These are phyloP conservation scores for Eulemur coronatus DNA, from an alignment of 2,797 vertebrate genomes.

Conservation along the genomic window DNA sequence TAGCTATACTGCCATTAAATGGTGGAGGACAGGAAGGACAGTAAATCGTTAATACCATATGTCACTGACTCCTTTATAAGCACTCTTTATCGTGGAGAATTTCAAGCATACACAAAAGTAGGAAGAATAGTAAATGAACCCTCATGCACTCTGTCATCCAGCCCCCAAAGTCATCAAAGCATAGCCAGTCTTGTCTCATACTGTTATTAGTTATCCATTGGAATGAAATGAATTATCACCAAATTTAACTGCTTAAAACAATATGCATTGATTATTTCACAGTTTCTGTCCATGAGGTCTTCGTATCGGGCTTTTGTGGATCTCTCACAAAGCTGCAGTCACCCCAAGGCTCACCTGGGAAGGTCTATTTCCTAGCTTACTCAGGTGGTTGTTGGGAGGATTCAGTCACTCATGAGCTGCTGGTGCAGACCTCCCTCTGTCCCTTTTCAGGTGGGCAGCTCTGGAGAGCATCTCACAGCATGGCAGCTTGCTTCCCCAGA, in stretches of 20 bases:
- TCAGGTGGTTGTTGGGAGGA: neutral
- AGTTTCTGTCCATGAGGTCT: neutral
- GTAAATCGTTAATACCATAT: neutral
- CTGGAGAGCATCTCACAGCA: neutral
- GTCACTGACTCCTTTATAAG: neutral
- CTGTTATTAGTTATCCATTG: neutral
- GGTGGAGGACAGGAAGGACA: neutral
- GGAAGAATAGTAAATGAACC: neutral
- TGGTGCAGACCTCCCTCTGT: neutral
- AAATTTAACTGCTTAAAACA: neutral
- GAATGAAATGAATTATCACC: neutral
- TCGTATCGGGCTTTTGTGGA: neutral
- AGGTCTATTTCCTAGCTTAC: neutral
- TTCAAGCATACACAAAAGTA: neutral
- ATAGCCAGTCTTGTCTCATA: neutral
- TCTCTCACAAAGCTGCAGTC: neutral
- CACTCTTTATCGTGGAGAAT: slow-evolving; percentile 17
- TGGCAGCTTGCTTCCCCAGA: neutral
- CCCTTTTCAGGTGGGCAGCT: neutral
- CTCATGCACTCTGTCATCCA: neutral
- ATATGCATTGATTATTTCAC: neutral
- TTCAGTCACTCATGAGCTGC: neutral
- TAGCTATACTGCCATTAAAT: neutral
- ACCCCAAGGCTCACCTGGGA: neutral
- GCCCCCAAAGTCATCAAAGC: neutral